Percentiles rank a stretch among this genome's conserved stretches.
phyloP scores from a whole-genome alignment of 2,797 vertebrate genomes.

The Percopsis omiscomaycus region DNA sequence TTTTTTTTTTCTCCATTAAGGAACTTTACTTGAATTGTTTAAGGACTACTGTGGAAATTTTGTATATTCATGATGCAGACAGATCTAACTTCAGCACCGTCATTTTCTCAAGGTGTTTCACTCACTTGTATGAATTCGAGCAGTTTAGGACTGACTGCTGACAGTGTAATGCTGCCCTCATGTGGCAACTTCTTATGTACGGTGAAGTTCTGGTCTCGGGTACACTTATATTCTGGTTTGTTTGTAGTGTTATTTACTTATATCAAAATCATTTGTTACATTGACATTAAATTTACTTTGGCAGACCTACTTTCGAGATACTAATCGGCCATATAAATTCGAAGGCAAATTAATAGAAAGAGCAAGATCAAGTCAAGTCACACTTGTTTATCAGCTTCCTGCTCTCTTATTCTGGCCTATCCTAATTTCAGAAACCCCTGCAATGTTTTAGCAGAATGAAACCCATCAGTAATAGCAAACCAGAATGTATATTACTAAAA shows the following conservation, averaged over 20 bases:
- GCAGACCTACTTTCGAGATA: too few species aligned
- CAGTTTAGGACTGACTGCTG: background rate
- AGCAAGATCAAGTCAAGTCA: too few species aligned
- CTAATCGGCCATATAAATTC: too few species aligned
- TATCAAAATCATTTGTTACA: background rate
- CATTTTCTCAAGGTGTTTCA: too few species aligned
- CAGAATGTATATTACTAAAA: too few species aligned
- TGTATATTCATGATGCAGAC: conserved; percentile 10
- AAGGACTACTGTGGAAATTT: background rate
- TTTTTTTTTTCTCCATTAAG: background rate
- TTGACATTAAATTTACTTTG: background rate
- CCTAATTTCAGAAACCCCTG: too few species aligned
- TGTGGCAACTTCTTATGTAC: conserved; percentile 28
- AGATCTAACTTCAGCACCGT: background rate
- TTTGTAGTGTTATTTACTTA: background rate
- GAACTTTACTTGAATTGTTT: background rate
- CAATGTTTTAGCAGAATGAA: too few species aligned
- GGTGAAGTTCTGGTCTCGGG: background rate
- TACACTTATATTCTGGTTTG: too few species aligned
- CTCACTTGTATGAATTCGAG: background rate
- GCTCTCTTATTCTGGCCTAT: too few species aligned
- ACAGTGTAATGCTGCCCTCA: conserved; percentile 45
- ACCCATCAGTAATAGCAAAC: too few species aligned
- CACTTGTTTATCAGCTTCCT: too few species aligned
- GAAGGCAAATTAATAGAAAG: too few species aligned